These are phyloP conservation scores for Silurus meridionalis DNA, from an alignment of 2,113 vertebrate genomes.

Conservation along the genomic window DNA sequence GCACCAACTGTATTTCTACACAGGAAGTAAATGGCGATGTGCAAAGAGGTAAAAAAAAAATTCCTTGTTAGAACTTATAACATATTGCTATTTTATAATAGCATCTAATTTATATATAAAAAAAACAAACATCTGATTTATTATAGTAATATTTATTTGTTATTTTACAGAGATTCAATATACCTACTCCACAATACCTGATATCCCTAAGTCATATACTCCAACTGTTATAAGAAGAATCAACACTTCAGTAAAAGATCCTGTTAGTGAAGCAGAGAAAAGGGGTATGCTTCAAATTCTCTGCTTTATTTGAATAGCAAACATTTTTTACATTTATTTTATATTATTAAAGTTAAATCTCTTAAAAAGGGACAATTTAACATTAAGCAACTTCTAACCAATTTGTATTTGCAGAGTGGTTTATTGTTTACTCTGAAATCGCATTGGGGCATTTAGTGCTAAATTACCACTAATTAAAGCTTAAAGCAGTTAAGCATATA, in stretches of 20 bases:
- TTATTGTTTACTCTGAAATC: not conserved
- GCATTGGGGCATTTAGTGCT: not conserved
- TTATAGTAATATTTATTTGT: not conserved
- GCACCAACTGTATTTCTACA: slow-evolving; percentile 69
- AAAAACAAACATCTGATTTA: slow-evolving; percentile 37
- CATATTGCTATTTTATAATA: slow-evolving; percentile 30
- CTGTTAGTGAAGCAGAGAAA: slow-evolving; percentile 74
- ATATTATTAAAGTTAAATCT: not conserved
- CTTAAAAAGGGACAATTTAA: not conserved
- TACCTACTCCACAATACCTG: slow-evolving; percentile 77
- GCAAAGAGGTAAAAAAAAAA: slow-evolving; percentile 76
- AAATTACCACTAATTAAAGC: not conserved
- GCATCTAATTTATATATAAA: slow-evolving; percentile 19
- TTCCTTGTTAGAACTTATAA: slow-evolving; percentile 29
- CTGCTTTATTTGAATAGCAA: not conserved
- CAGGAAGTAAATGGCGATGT: slow-evolving; percentile 82
- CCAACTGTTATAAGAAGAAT: slow-evolving; percentile 70
- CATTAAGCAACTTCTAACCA: not conserved
- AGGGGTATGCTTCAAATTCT: slow-evolving; percentile 75
- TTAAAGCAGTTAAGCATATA: not conserved
- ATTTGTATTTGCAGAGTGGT: not conserved
- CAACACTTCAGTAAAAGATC: slow-evolving; percentile 55
- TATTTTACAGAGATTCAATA: slow-evolving; percentile 75
- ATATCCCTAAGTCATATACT: slow-evolving; percentile 75
- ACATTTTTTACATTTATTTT: too few relatives aligned